A percentile compares a stretch with the other conserved stretches of the same genome.
Conservation (phyloP, 2,113 vertebrate species). For the Anolis carolinensis region DNA sequence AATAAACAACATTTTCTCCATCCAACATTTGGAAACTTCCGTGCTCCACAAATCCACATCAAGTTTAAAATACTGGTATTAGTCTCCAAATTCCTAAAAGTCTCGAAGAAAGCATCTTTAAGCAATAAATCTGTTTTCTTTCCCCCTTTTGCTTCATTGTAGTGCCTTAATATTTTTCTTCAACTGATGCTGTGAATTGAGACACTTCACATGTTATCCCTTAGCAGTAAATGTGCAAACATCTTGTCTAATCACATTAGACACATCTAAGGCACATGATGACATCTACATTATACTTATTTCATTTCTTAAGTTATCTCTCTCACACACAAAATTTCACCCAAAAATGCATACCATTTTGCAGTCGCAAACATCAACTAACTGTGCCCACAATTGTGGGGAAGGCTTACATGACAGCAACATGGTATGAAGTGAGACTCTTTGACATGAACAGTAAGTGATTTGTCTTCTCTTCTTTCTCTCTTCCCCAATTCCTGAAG, state of each 20-base stretch:
- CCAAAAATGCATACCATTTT: too few species aligned
- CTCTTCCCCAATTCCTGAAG: neutral
- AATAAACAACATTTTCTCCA: constrained; percentile 23
- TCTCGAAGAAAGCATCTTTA: constrained; percentile 17
- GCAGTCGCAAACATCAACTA: neutral
- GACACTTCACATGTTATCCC: constrained; percentile 2
- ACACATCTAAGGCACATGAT: neutral
- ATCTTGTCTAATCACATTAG: constrained; percentile 3
- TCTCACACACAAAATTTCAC: neutral
- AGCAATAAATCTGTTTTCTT: neutral
- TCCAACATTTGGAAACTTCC: constrained; percentile 3
- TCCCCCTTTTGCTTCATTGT: neutral
- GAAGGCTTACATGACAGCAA: neutral
- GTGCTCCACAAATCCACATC: constrained; percentile 5
- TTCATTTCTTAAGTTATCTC: neutral
- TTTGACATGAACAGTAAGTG: neutral
- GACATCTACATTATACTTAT: neutral
- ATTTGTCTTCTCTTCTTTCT: neutral
- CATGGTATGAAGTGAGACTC: neutral
- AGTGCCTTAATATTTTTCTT: constrained; percentile 11
- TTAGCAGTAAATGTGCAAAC: constrained; percentile 2
- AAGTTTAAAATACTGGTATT: constrained; percentile 15
- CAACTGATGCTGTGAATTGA: neutral
- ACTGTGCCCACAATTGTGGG: too few species aligned
- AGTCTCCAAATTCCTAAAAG: constrained; percentile 21